phyloP scores from a whole-genome alignment of 2,888 invertebrate species.

The Cylloceria caligata region DNA sequence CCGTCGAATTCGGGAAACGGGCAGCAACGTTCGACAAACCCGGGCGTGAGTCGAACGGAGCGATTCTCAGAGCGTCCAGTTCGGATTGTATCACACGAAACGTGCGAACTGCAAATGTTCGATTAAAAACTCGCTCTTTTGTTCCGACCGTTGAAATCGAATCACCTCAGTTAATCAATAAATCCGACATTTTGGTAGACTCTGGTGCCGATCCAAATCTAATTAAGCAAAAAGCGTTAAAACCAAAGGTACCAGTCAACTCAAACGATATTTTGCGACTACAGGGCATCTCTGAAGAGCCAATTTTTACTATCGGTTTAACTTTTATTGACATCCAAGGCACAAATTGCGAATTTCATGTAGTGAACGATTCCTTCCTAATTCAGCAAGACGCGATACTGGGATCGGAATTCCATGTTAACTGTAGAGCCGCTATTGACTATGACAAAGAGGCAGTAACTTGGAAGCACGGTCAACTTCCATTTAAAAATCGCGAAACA shows the following conservation, averaged over 20 bases:
- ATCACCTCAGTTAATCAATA: constrained; percentile 12
- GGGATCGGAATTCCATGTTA: constrained; percentile 27
- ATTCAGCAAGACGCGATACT: constrained; percentile 25
- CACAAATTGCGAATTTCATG: constrained; percentile 25
- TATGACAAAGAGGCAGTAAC: neutral
- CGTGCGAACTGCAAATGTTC: constrained; percentile 46
- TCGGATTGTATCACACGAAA: neutral
- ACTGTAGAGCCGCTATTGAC: constrained; percentile 4
- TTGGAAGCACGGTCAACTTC: neutral
- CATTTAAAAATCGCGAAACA: neutral
- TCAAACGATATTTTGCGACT: constrained; percentile 30
- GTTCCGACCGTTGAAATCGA: neutral
- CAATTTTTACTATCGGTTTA: constrained; percentile 32
- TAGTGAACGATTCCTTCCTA: constrained; percentile 14
- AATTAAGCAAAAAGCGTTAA: constrained; percentile 11
- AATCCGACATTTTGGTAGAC: constrained; percentile 44
- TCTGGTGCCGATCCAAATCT: constrained; percentile 43
- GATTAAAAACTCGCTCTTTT: constrained; percentile 26
- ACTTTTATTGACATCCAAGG: constrained; percentile 26
- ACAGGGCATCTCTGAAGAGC: constrained; percentile 27
- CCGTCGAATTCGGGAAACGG: constrained; percentile 11
- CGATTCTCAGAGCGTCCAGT: constrained; percentile 23
- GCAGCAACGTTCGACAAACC: constrained; percentile 18
- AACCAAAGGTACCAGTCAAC: neutral
- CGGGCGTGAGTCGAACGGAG: constrained; percentile 43